phyloP scores from a whole-genome alignment of 2,797 vertebrate genomes.

The Hybognathus amarus region DNA sequence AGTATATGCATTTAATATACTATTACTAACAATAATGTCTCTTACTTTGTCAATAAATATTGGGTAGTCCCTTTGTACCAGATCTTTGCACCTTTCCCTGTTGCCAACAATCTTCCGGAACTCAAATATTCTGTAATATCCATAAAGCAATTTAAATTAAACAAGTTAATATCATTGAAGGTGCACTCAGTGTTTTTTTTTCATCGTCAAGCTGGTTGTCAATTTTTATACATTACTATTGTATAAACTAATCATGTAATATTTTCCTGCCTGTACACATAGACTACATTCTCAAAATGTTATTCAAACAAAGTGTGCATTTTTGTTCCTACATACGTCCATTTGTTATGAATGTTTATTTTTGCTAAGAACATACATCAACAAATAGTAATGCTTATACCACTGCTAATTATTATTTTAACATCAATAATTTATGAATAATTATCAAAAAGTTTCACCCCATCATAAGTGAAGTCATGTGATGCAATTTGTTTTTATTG shows the following conservation, averaged over 20 bases:
- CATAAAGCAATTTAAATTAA: conserved; percentile 20
- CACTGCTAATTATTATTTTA: not conserved
- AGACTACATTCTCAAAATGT: not conserved
- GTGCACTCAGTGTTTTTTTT: not conserved
- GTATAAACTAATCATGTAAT: not conserved
- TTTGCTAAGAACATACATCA: not conserved
- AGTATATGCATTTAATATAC: not conserved
- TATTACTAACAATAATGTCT: not conserved
- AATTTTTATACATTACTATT: not conserved
- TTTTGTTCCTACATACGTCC: not conserved
- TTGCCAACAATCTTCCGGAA: conserved; percentile 95
- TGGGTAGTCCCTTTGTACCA: conserved; percentile 93
- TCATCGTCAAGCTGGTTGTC: not conserved
- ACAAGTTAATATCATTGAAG: not conserved
- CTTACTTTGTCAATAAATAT: conserved; percentile 91
- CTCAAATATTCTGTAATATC: conserved; percentile 88
- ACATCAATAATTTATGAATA: not conserved
- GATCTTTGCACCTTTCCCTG: conserved; percentile 87
- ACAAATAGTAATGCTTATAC: not conserved
- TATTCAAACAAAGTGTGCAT: not conserved
- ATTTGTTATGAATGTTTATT: not conserved
- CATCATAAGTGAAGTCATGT: not conserved
- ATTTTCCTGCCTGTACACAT: not conserved
- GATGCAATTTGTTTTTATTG: not conserved
- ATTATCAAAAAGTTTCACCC: not conserved